Evolutionary conservation across 2,113 vertebrate genomes (phyloP), one percentile per base, ranked within the genome.

Genomic region (Ptilorrhoa leucosticta): DNA sequence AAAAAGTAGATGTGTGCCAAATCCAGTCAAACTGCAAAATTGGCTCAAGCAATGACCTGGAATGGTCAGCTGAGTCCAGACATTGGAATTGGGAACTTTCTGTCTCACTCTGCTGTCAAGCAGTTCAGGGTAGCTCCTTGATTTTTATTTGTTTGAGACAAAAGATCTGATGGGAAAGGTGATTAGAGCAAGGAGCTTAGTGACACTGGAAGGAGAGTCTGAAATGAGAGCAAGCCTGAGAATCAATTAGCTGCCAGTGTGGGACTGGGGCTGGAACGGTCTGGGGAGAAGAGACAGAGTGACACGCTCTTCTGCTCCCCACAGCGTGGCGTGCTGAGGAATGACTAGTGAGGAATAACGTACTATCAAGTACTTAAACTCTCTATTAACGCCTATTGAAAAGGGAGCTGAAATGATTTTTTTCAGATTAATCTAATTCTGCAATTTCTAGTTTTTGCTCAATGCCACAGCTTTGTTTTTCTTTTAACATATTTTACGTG

Each of bases 1-100:
- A 97, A 97, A 96, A 95, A 95, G 40, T 89, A 96, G 64, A 94
- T 97, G 51, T 27, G 92, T 97, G 97, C 96, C 91, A 96, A 85
- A 92, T 63, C 14, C 18, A 15, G 20, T 72, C 17, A 72, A 86
- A 70, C 31, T 70, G 33, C 42, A 81, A 54, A 89, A 72, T 2
- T 64, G 42, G 27, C 60, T 71, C 19, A 56, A 68, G 30, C 14
- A 73, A 21, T 45, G 22, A n/a, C 81, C 28, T 58, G 53, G 23
- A 47, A 24, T 54, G 15, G 10, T 70, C 58, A 87, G n/a, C n/a
- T 65, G 66, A 81, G 45, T 50, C 15, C 35, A 65, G 28, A 26
- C 8, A 7, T 4, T 47, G 30, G 68, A 72, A 44, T 16, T 60
- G 40, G 30, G 42, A 72, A 6, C 4, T 40, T 90, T 86, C 48